These are phyloP conservation scores for Conger conger DNA, from an alignment of 2,113 vertebrate genomes.

Conservation along the genomic window DNA sequence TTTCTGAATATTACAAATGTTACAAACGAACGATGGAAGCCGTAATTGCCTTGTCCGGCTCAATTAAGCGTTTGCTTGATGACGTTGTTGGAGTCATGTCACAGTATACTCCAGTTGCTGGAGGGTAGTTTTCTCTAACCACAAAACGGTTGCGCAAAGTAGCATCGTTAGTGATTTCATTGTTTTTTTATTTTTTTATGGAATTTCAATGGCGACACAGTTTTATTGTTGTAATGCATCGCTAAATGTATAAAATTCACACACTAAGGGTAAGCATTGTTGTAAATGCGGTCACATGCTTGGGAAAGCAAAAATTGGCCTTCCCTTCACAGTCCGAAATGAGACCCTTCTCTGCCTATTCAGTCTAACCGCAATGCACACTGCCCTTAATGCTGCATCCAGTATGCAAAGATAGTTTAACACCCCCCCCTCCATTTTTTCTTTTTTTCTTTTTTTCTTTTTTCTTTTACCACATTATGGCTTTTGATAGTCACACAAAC, in stretches of 20 bases:
- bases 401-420: background rate
- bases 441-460: background rate
- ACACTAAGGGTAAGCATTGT: background rate
- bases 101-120: background rate
- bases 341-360: background rate
- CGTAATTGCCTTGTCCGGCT: background rate
- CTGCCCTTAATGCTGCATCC: background rate
- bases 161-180: background rate
- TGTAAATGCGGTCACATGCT: no score
- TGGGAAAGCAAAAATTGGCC: background rate
- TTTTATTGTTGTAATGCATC: background rate
- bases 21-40: background rate
- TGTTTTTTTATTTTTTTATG: background rate
- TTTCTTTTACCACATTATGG: background rate
- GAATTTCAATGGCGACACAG: background rate
- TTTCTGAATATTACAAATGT: conserved; percentile 33
- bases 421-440: no score
- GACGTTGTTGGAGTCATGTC: background rate
- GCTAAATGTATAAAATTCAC: background rate
- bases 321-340: background rate
- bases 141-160: background rate
- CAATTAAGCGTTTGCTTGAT: background rate
- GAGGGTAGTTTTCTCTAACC: background rate
- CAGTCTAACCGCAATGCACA: background rate
- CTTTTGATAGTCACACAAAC: background rate